Conservation (phyloP, 2,113 vertebrate genomes). For the Macroglossus sobrinus region DNA sequence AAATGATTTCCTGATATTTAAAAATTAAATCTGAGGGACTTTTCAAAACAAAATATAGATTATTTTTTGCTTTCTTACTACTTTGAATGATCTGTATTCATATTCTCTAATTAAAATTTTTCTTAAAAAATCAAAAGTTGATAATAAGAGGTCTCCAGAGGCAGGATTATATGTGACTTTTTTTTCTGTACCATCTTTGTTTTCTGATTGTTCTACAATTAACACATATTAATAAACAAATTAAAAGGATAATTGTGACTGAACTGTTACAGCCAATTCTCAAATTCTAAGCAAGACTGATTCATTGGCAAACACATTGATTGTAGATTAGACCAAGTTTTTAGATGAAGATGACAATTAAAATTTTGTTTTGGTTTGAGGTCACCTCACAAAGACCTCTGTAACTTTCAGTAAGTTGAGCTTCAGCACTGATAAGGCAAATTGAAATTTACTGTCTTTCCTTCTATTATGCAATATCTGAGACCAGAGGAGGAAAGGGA, state of each 20-base stretch:
- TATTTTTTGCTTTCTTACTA: not conserved
- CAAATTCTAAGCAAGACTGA: not conserved
- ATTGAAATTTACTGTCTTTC: not conserved
- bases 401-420: slow-evolving; percentile 4
- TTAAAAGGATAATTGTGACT: not conserved
- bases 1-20: slow-evolving; percentile 16
- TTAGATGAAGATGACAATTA: slow-evolving; percentile 40
- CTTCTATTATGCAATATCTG: not conserved
- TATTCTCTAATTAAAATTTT: not conserved
- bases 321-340: not conserved
- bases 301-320: not conserved
- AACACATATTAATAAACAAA: slow-evolving; percentile 9
- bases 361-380: slow-evolving; percentile 46
- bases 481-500: not conserved
- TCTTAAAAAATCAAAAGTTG: not conserved
- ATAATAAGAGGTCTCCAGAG: not conserved
- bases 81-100: not conserved
- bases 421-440: not conserved
- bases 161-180: not conserved
- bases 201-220: slow-evolving; percentile 16
- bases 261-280: not conserved
- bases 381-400: not conserved
- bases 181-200: not conserved
- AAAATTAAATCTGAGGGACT: not conserved
- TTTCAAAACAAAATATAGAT: slow-evolving; percentile 11